Evolutionary conservation across 2,888 invertebrate genomes (phyloP), one percentile per base, ranked within the genome.

Genomic region (Stramonita haemastoma): DNA sequence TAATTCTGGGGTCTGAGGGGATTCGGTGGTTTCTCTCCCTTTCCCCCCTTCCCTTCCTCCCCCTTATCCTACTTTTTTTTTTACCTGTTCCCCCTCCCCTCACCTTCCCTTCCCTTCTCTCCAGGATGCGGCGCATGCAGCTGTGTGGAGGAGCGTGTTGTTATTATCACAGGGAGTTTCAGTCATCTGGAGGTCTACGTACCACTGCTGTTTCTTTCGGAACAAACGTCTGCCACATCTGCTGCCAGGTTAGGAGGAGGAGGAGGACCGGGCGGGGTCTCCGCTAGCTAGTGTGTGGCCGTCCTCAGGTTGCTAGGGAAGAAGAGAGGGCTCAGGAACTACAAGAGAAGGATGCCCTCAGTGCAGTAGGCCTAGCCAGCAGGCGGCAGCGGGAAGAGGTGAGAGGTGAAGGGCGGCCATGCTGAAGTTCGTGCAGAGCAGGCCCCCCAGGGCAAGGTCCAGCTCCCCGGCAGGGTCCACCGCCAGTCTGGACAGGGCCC

Each of bases 381-480:
- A n/a, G n/a, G n/a, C n/a, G n/a, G 46, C 46, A 46, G 46, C 46
- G 46, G 46, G 46, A 46, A 8, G 46, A 46, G 46, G 46, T 46
- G 46, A 70, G 73, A 4, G 36, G 46, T 1, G 36, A n/a, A 29
- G 29, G 11, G 86, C 22, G 34, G 91, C 91, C 92, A 94, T 94
- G 94, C 91, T 94, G 91, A 94, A 94, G 91, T 94, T 94, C 92
- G 93, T 94, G 70, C 92, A 93, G 17, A 93, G 93, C 73, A 93
- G 93, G 91, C 93, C 94, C 89, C 94, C 94, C 34, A 92, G 91
- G 87, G 92, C 91, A 70, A 89, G 89, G 57, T 90, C 90, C 70
- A 46, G 36, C 70, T 84, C 85, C 26, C 56, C 84, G 17, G 85
- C 70, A 26, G 57, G 84, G 36, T 32, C 88, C 84, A 70, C 88